phyloP scores from a whole-genome alignment of 2,888 invertebrate species.

The Orchestes rusci region DNA sequence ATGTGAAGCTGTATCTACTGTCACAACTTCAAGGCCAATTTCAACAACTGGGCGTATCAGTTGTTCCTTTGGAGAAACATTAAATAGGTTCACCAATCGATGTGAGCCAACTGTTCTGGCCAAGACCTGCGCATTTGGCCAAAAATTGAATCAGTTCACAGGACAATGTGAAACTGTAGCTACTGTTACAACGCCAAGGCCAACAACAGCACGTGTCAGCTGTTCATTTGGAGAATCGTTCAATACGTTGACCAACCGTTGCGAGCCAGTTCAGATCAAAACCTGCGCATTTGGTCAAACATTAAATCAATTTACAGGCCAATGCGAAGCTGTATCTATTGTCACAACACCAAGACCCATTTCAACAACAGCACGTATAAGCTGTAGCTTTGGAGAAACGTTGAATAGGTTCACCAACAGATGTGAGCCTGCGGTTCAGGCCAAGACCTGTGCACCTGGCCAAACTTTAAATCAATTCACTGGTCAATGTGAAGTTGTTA shows the following conservation, averaged over 20 bases:
- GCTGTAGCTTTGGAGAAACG: conserved; percentile 10
- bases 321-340: conserved; percentile 3
- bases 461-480: background rate
- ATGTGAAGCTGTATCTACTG: conserved; percentile 11
- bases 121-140: conserved; percentile 11
- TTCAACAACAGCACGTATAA: conserved; percentile 1
- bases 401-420: conserved; percentile 4
- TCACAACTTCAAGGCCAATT: conserved; percentile 7
- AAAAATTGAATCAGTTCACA: conserved; percentile 9
- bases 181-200: conserved; percentile 3
- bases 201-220: conserved; percentile 3
- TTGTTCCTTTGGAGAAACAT: conserved; percentile 11
- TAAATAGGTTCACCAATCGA: conserved; percentile 13
- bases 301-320: conserved; percentile 6
- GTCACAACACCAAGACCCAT: background rate
- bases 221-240: conserved; percentile 11
- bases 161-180: conserved; percentile 12
- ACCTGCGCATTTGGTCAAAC: conserved; percentile 17
- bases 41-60: background rate
- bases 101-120: conserved; percentile 14
- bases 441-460: conserved; percentile 1
- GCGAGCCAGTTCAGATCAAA: conserved; percentile 30
- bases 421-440: conserved; percentile 10
- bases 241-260: conserved; percentile 29
- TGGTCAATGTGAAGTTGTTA: conserved; percentile 14